Base-by-base conservation (phyloP, 1,140 invertebrate species). In the Drosophila kepulauana region DNA sequence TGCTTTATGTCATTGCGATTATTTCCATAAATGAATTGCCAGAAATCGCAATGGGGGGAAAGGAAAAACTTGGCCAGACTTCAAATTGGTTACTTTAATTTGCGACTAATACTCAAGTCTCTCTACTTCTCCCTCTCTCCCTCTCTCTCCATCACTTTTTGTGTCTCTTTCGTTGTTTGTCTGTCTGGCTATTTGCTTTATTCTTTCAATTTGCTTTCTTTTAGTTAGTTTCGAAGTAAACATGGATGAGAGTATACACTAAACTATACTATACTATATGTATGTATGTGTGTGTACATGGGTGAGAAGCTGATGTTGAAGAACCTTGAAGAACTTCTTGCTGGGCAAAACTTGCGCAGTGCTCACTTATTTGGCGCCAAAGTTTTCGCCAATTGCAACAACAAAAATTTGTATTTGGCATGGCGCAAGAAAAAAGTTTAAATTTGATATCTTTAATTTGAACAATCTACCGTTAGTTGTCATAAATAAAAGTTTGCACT, bases 391-490 rank as follows among this genome's bases (percentile, higher is more conserved):
- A 63, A 87, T 79, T 88, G 67, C 63, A 46, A 78, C 77, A 88
- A 25, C 20, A 25, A 25, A 20, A 76, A 67, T 75, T 77, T 35
- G 38, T 49, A 33, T 65, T 63, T 70, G 61, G 51, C 63, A 57
- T 35, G 8, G 41, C 45, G 8, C 0, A 25, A 25, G 20, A 25
- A 38, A 35, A 75, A 77, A 82, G 58, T 71, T 80, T 71, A 58
- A 79, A 79, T 75, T 80, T 79, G 76, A 88, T 82, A 75, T 71
- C 63, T 80, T 87, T 75, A 82, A 82, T 88, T 79, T 88, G 11
- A 66, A 64, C 54, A 59, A 20, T 28, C 59, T 51, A 61, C 38
- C 58, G 38, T 43, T 74, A 48, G 67, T 73, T 79, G 58, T 64
- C 56, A 72, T 82, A 82, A 82, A 82, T 67, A 75, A 79, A 52